A percentile compares a stretch with the other conserved stretches of the same genome.
Evolutionary conservation across 2,797 vertebrate genomes (phyloP).

Genomic region (Hafferia zeledoni): DNA sequence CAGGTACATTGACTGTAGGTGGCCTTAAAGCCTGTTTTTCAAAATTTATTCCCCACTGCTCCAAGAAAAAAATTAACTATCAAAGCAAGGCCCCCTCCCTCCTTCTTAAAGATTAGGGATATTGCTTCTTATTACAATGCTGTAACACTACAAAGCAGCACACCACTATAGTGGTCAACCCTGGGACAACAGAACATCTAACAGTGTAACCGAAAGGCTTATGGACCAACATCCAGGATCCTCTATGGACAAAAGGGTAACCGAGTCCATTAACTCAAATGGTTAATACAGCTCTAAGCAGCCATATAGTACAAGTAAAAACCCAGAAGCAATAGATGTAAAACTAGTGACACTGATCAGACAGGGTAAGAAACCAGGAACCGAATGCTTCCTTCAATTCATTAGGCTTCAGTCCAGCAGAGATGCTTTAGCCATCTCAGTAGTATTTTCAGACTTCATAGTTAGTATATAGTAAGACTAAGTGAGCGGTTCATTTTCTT

Average conservation of each 20-base stretch:
- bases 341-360: conserved; percentile 51
- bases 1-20: conserved; percentile 83
- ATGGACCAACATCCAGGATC: conserved; percentile 36
- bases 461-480: conserved; percentile 95
- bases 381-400: conserved; percentile 11
- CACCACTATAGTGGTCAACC: conserved; percentile 79
- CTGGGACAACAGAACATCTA: conserved; percentile 68
- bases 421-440: conserved; percentile 43
- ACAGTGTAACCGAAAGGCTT: conserved; percentile 69
- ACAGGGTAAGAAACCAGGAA: background rate
- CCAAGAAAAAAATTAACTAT: conserved; percentile 63
- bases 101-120: conserved; percentile 59
- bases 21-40: conserved; percentile 78
- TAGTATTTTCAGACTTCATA: background rate
- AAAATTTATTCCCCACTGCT: conserved; percentile 59
- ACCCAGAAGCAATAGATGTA: conserved; percentile 53
- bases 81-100: conserved; percentile 68
- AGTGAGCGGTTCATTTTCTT: conserved; percentile 98
- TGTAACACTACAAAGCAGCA: conserved; percentile 75
- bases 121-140: conserved; percentile 66
- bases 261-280: conserved; percentile 34
- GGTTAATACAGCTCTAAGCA: conserved; percentile 53
- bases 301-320: conserved; percentile 51
- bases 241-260: conserved; percentile 41
- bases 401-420: background rate